phyloP scores from a whole-genome alignment of 2,797 vertebrate genomes.

The Adelosebastes latens region DNA sequence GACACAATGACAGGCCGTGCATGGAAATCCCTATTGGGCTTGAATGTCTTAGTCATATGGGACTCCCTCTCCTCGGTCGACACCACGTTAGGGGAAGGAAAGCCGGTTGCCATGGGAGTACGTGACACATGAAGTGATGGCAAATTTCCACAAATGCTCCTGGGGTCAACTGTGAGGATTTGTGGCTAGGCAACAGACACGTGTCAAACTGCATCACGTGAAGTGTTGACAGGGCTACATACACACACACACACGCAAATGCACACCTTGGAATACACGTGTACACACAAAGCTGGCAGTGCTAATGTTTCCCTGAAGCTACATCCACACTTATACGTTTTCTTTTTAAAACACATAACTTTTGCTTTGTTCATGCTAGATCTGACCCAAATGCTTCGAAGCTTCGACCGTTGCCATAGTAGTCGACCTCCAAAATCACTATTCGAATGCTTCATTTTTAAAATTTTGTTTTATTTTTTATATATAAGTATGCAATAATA shows the following conservation, averaged over 20 bases:
- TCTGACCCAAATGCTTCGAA: too few species aligned
- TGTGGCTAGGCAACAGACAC: slow-evolving; percentile 65
- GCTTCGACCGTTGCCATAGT: too few species aligned
- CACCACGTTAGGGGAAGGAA: neutral
- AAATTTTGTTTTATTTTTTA: too few species aligned
- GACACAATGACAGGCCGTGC: slow-evolving; percentile 42
- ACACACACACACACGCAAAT: neutral
- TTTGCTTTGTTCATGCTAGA: too few species aligned
- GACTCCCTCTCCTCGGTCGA: slow-evolving; percentile 34
- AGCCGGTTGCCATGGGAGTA: slow-evolving; percentile 49
- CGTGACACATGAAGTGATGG: slow-evolving; percentile 61
- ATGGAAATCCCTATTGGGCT: slow-evolving; percentile 44
- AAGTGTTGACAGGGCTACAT: slow-evolving; percentile 34
- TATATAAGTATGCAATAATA: too few species aligned
- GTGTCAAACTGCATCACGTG: slow-evolving; percentile 45
- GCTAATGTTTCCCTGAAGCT: neutral
- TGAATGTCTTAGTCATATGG: slow-evolving; percentile 44
- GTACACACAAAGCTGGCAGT: neutral
- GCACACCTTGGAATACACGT: slow-evolving; percentile 6
- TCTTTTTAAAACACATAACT: too few species aligned
- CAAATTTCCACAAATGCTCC: slow-evolving; percentile 57
- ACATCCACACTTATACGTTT: too few species aligned
- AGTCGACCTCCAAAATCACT: too few species aligned
- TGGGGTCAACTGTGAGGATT: slow-evolving; percentile 55
- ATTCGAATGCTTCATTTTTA: too few species aligned